Conservation (phyloP, 1,140 invertebrate species). For the Drosophila ananassae region DNA sequence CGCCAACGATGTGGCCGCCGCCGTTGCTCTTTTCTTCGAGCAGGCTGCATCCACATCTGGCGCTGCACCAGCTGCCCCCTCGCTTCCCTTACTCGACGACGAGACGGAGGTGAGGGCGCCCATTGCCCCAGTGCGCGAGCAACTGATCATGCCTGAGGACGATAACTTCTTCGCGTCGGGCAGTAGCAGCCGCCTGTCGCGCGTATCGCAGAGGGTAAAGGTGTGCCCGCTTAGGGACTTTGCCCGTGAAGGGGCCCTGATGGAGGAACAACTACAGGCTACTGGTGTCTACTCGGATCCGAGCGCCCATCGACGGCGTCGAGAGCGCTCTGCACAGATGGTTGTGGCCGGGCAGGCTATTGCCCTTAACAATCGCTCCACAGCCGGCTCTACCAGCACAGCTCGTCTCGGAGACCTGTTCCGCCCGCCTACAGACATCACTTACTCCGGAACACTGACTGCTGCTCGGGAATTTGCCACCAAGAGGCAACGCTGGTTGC, state of each 20-base stretch:
- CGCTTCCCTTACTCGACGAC: slow-evolving; percentile 30
- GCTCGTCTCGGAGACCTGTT: slow-evolving; percentile 90
- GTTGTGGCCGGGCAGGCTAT: slow-evolving; percentile 57
- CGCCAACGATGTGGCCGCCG: slow-evolving; percentile 75
- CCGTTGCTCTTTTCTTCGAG: slow-evolving; percentile 76
- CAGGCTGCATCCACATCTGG: slow-evolving; percentile 37
- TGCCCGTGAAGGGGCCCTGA: slow-evolving; percentile 72
- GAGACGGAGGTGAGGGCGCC: slow-evolving; percentile 81
- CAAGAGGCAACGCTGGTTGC: slow-evolving; percentile 88
- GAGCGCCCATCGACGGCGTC: slow-evolving; percentile 51
- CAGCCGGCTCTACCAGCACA: slow-evolving; percentile 39
- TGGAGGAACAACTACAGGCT: slow-evolving; percentile 79
- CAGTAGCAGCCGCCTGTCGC: slow-evolving; percentile 45
- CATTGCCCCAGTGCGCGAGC: slow-evolving; percentile 78
- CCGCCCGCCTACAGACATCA: slow-evolving; percentile 90
- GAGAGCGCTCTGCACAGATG: slow-evolving; percentile 71
- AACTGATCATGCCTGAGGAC: slow-evolving; percentile 79
- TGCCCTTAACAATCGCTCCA: slow-evolving; percentile 38
- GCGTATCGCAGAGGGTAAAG: slow-evolving; percentile 65
- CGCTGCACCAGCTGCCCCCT: slow-evolving; percentile 12
- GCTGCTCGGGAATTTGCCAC: slow-evolving; percentile 88
- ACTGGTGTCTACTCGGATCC: slow-evolving; percentile 65
- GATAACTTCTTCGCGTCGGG: slow-evolving; percentile 79
- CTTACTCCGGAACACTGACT: slow-evolving; percentile 88
- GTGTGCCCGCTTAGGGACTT: slow-evolving; percentile 80